A percentile compares a stretch with the other conserved stretches of the same genome.
Evolutionary conservation across 2,113 vertebrate genomes (phyloP).

Genomic region (Oreochromis spilurus): DNA sequence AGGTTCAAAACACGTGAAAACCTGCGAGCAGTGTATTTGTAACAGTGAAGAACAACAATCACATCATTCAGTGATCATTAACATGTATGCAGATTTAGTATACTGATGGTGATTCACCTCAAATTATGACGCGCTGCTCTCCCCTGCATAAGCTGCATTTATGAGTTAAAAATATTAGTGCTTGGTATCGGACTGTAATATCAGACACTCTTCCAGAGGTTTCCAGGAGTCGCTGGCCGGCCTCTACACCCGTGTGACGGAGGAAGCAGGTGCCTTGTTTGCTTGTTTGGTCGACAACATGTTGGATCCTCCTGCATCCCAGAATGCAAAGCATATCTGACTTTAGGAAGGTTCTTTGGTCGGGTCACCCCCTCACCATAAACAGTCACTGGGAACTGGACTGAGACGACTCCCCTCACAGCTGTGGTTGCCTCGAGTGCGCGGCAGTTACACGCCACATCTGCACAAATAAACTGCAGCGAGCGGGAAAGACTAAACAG

Average conservation of each 20-base stretch:
- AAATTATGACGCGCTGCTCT: neutral
- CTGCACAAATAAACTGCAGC: neutral
- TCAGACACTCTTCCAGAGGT: neutral
- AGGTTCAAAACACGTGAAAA: neutral
- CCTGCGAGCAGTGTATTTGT: neutral
- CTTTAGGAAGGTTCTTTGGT: neutral
- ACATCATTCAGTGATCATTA: neutral
- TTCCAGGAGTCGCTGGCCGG: neutral
- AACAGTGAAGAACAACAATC: neutral
- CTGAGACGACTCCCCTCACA: neutral
- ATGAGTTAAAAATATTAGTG: neutral
- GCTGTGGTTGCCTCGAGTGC: neutral
- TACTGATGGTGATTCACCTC: neutral
- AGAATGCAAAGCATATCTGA: neutral
- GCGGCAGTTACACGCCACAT: neutral
- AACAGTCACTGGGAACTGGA: neutral
- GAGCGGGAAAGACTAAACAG: neutral
- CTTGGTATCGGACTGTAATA: fast-evolving
- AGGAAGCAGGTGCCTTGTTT: neutral
- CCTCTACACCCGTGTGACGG: neutral
- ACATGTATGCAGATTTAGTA: neutral
- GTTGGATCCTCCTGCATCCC: neutral
- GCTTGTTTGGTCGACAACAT: neutral
- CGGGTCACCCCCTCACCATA: fast-evolving
- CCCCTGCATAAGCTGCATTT: neutral